Evolutionary conservation across 1,140 invertebrate genomes (phyloP).

Genomic region (Rhyacophila brunnea): DNA sequence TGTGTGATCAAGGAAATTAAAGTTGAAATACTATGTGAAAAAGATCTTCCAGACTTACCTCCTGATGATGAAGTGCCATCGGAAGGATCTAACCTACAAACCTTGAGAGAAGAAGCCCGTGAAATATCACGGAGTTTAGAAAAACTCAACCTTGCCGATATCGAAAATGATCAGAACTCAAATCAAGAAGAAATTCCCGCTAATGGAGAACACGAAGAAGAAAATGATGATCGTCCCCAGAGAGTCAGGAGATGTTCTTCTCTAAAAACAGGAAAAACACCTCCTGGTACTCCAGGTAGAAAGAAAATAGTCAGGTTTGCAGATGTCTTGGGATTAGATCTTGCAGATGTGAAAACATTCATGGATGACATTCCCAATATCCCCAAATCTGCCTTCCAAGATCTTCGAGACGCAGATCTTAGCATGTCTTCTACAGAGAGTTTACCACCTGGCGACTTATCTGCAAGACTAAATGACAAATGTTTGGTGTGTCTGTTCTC

Average conservation of each 20-base stretch:
- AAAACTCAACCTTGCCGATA: slow-evolving; percentile 14
- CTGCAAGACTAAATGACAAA: slow-evolving; percentile 46
- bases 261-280: slow-evolving; percentile 87
- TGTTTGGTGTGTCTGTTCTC: slow-evolving; percentile 75
- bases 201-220: slow-evolving; percentile 20
- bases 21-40: not conserved
- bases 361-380: slow-evolving; percentile 86
- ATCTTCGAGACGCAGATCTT: slow-evolving; percentile 60
- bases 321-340: slow-evolving; percentile 88
- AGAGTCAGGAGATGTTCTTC: slow-evolving; percentile 78
- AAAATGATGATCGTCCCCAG: slow-evolving; percentile 57
- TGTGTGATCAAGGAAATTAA: not conserved
- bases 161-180: slow-evolving; percentile 10
- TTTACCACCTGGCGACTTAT: slow-evolving; percentile 43
- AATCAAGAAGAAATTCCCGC: slow-evolving; percentile 26
- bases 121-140: not conserved
- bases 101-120: not conserved
- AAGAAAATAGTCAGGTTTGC: slow-evolving; percentile 96
- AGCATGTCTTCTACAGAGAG: slow-evolving; percentile 40
- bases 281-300: slow-evolving; percentile 80
- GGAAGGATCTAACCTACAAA: not conserved
- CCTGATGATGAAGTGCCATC: not conserved
- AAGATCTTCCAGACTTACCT: not conserved
- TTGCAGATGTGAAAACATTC: slow-evolving; percentile 87
- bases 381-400: slow-evolving; percentile 80